Evolutionary conservation across 1,140 invertebrate species (phyloP), one percentile per base, ranked within the genome.

Genomic region (Bombus turneri): DNA sequence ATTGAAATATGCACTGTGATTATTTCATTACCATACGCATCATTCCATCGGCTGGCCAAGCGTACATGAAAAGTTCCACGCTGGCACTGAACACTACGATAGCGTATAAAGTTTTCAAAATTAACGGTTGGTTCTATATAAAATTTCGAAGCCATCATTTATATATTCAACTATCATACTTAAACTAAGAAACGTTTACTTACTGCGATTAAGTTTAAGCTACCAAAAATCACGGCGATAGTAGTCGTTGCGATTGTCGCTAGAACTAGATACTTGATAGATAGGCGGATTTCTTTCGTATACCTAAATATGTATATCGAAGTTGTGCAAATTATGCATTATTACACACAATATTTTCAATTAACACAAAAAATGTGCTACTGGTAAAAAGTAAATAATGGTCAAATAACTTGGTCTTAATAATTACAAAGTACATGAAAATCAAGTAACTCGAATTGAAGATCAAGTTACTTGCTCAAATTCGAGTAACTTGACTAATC

Each of bases 121-220:
- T 37, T 41, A 87, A n/a, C 12, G 90, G 86, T 81, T 92, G 88
- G 0, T 83, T 68, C 89, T 90, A 28, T 31, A 31, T 28, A 73
- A 78, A 73, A 47, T 28, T 31, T 79, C 5, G 8, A 41, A 47
- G 15, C 8, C 18, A 13, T 41, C 9, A 1, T n/a, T 64, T 2
- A 25, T 12, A 13, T 4, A 13, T 25, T 74, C n/a, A 8, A 1
- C 2, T 31, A 1, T 31, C 6, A 0, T 22, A 22, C 18, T 53
- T 53, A 22, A 22, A 53, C 1, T 53, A 8, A 53, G 47, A 22
- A 53, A 22, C 47, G 47, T 53, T 22, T 53, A 86, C 86, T 87
- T 85, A 93, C 92, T 37, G 86, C 84, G 25, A 92, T 68, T 0
- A 93, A 41, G 59, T 93, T 88, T n/a, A 92, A 86, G 66, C 90